phyloP scores from a whole-genome alignment of 1,140 invertebrate species.

The Tribolium madens region DNA sequence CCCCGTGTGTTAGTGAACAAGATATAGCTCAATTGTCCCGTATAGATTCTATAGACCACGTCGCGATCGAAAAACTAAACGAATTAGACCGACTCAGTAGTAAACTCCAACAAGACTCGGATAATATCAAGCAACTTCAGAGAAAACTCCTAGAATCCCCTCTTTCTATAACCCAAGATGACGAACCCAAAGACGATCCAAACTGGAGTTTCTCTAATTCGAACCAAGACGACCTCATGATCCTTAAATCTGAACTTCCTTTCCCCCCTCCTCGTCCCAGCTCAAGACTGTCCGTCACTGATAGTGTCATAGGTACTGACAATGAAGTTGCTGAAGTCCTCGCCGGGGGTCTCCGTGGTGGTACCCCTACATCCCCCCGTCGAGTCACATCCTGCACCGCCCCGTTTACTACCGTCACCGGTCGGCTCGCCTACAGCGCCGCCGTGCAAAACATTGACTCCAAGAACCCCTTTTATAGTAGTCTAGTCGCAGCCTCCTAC shows the following conservation, averaged over 20 bases:
- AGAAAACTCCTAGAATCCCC: constrained; percentile 74
- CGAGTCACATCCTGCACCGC: constrained; percentile 68
- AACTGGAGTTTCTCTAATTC: constrained; percentile 80
- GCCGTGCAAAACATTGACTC: constrained; percentile 71
- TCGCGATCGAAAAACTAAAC: constrained; percentile 81
- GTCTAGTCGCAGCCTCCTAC: constrained; percentile 68
- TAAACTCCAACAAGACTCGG: constrained; percentile 83
- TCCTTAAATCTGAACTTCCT: constrained; percentile 64
- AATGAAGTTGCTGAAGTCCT: constrained; percentile 70
- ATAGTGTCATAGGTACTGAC: constrained; percentile 67
- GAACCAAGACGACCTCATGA: constrained; percentile 70
- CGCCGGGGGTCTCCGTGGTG: constrained; percentile 61
- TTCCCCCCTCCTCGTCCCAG: constrained; percentile 68
- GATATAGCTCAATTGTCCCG: constrained; percentile 81
- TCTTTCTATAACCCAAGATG: constrained; percentile 62
- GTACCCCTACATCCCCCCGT: constrained; percentile 69
- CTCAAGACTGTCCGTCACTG: constrained; percentile 70
- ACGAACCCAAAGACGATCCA: constrained; percentile 69
- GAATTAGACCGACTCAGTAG: constrained; percentile 81
- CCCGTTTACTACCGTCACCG: constrained; percentile 72
- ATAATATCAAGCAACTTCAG: constrained; percentile 81
- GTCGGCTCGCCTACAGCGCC: constrained; percentile 71
- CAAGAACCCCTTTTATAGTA: constrained; percentile 65
- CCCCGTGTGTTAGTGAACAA: constrained; percentile 80
- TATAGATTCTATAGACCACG: constrained; percentile 81